Evolutionary conservation across 2,113 vertebrate species (phyloP), one percentile per base, ranked within the genome.

Genomic region (Chaenocephalus aceratus): DNA sequence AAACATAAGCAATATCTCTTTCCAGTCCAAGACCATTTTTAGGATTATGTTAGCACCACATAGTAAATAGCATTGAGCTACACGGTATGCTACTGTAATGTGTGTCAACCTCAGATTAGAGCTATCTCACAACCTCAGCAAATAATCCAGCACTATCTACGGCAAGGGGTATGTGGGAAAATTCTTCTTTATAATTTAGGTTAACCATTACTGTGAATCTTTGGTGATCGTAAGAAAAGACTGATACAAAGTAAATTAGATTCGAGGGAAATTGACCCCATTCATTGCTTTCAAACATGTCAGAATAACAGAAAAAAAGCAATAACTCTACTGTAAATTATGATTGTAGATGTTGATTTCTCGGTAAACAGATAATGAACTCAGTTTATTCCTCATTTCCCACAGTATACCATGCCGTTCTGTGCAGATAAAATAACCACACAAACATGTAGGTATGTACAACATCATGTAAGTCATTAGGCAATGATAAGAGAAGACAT

Each of bases 351-450:
- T 2, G 44, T 30, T n/a, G 7, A 72, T 44, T 45, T 59, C 30
- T 53, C 16, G 18, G 6, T 3, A 18, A 13, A 11, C 21, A 52
- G 15, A 2, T 52, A 65, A 71, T 69, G 5, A 16, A 5, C 11
- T 53, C 36, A 74, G 5, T 60, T 48, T 70, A n/a, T 26, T 51
- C 36, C 45, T 41, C 8, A 14, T 16, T 66, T 80, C 10, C 51
- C 12, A 49, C 13, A 70, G 46, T 12, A 54, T 74, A 9, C 2
- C 52, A 36, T 59, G 30, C 30, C 51, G 56, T 57, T 73, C 63
- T 57, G 15, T n/a, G 69, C 26, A 41, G 5, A 51, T 60, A 26
- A 80, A 48, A 56, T 9, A 52, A n/a, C 15, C 71, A 54, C 49
- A 68, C 21, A 61, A 54, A 56, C 44, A 77, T 61, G 30, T 30